Base-by-base conservation (phyloP, 2,888 invertebrate genomes). In the Catotricha subobsoleta region DNA sequence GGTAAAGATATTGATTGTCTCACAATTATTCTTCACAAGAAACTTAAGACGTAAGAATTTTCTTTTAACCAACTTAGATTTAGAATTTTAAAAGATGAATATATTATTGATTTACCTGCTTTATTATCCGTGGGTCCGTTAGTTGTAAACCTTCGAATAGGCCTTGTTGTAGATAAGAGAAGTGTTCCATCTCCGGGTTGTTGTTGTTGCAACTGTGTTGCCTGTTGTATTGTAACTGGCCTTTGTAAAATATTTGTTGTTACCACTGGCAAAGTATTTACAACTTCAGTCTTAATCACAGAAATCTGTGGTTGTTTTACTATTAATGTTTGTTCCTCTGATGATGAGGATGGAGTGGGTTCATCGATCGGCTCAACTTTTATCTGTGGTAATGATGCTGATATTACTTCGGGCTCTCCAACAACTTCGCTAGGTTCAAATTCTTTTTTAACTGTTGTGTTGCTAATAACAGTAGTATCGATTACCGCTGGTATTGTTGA, bases 61-160 rank as follows among this genome's bases (percentile, higher is more conserved):
- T n/a, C n/a, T n/a, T n/a, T n/a, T n/a, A n/a, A n/a, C n/a, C n/a
- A n/a, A n/a, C n/a, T n/a, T n/a, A n/a, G n/a, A n/a, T n/a, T n/a
- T n/a, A n/a, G n/a, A n/a, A n/a, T n/a, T n/a, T n/a, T n/a, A n/a
- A n/a, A n/a, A n/a, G n/a, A n/a, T n/a, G n/a, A 27, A 39, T 3
- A 15, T 35, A 56, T 48, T 51, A 44, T 38, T 9, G 3, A 28
- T 48, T 50, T 53, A 45, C 56, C 56, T 38, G 36, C 23, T 25
- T 61, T 46, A 37, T 44, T 43, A 38, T 48, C 48, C 7, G 45
- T 56, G 13, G 62, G 62, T 36, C 62, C 62, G 46, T 62, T 62
- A 1, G 59, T 62, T 2, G 59, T 49, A 45, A 60, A 60, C 28
- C 54, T 49, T 46, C 60, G 43, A 16, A 45, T 43, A 9, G 28